Evolutionary conservation across 2,113 vertebrate genomes (phyloP).

Genomic region (Butorides virescens): DNA sequence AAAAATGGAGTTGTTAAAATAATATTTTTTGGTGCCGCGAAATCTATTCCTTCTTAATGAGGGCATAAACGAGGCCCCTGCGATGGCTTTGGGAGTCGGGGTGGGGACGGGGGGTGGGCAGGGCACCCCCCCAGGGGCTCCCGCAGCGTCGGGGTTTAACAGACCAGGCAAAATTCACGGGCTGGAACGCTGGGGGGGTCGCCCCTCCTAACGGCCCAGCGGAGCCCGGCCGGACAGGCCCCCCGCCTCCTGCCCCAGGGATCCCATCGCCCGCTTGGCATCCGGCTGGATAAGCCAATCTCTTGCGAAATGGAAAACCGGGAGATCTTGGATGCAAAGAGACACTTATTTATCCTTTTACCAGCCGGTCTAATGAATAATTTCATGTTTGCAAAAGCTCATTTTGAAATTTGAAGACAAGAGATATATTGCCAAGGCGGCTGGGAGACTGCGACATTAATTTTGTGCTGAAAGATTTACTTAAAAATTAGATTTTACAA

Average conservation of each 20-base stretch:
- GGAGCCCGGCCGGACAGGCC: neutral
- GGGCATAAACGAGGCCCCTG: neutral
- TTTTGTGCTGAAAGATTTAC: constrained; percentile 83
- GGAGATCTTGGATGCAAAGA: constrained; percentile 74
- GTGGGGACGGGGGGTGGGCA: neutral
- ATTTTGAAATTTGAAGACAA: constrained; percentile 84
- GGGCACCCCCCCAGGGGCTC: neutral
- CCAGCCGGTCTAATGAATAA: constrained; percentile 83
- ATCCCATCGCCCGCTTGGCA: neutral
- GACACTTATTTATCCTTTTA: constrained; percentile 83
- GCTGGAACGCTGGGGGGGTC: neutral
- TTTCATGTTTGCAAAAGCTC: constrained; percentile 85
- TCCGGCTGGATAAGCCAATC: constrained; percentile 41
- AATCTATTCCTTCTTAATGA: neutral
- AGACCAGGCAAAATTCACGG: fast-evolving
- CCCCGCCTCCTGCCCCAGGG: neutral
- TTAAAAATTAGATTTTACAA: constrained; percentile 85
- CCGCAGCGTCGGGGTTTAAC: fast-evolving
- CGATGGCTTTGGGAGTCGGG: fast-evolving
- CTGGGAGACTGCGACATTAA: constrained; percentile 79
- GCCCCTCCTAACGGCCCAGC: fast-evolving
- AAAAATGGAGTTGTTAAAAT: neutral
- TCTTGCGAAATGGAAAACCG: constrained; percentile 60
- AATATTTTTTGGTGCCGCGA: neutral
- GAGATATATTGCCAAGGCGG: constrained; percentile 78